phyloP scores from a whole-genome alignment of 2,113 vertebrate species.

The Zapus hudsonius region DNA sequence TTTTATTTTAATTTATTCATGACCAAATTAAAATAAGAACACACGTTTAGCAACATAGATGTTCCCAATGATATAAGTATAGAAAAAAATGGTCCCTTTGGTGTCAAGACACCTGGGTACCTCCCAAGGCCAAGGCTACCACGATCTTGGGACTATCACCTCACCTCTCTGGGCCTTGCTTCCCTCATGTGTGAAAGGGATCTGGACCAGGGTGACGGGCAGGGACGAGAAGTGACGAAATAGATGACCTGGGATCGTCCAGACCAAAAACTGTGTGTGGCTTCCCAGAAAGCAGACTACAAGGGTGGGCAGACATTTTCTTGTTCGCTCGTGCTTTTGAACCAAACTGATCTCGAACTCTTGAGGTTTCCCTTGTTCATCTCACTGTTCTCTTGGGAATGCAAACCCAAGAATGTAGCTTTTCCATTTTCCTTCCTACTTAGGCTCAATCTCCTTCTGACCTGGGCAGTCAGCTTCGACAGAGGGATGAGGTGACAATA shows the following conservation, averaged over 20 bases:
- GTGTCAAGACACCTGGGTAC: not conserved
- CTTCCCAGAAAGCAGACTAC: not conserved
- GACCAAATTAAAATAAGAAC: too few relatives aligned
- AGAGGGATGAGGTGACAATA: not conserved
- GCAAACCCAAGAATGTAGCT: not conserved
- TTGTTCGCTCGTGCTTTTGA: not conserved
- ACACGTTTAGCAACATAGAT: too few relatives aligned
- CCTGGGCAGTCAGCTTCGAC: not conserved
- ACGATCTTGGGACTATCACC: not conserved
- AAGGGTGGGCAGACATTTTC: not conserved
- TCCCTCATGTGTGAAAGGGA: not conserved
- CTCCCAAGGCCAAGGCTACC: too few relatives aligned
- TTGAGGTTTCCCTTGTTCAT: not conserved
- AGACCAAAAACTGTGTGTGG: not conserved
- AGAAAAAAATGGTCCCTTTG: not conserved
- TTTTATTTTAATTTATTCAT: too few relatives aligned
- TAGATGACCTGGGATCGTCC: not conserved
- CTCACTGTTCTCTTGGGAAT: not conserved
- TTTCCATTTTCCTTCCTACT: not conserved
- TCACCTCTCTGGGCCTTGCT: not conserved
- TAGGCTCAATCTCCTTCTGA: constrained; percentile 8
- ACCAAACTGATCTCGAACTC: not conserved
- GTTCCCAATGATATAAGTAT: too few relatives aligned
- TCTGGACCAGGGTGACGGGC: accelerated
- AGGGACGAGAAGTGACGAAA: not conserved